A percentile compares a stretch with the other conserved stretches of the same genome.
Evolutionary conservation across 2,888 invertebrate genomes (phyloP).

Genomic region (Sisyra nigra): DNA sequence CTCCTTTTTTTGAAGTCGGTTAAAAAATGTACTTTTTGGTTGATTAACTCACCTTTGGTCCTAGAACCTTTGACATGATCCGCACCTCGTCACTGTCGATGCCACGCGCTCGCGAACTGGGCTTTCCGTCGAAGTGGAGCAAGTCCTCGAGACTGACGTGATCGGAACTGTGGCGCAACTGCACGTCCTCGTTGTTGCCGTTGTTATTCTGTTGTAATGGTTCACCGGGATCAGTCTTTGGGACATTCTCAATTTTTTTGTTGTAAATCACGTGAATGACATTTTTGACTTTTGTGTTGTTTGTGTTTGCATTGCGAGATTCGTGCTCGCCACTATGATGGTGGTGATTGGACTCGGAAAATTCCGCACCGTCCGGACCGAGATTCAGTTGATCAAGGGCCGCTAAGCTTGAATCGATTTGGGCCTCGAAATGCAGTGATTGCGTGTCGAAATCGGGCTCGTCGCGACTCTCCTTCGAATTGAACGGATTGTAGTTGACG

Average conservation of each 20-base stretch:
- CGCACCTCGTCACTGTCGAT: slow-evolving; percentile 84
- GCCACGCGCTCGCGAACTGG: slow-evolving; percentile 66
- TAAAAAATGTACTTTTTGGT: too few species aligned
- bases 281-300: background rate
- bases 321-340: background rate
- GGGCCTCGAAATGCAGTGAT: slow-evolving; percentile 37
- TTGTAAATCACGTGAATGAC: slow-evolving; percentile 3
- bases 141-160: slow-evolving; percentile 86
- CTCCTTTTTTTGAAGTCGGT: too few species aligned
- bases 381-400: slow-evolving; percentile 37
- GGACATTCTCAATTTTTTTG: slow-evolving; percentile 1
- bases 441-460: slow-evolving; percentile 23
- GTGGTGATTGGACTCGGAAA: slow-evolving; percentile 5
- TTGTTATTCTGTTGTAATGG: background rate
- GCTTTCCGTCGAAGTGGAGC: slow-evolving; percentile 71
- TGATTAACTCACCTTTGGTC: slow-evolving; percentile 52
- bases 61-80: slow-evolving; percentile 78
- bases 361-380: slow-evolving; percentile 20
- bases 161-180: slow-evolving; percentile 33
- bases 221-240: background rate
- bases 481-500: slow-evolving; percentile 12
- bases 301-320: too few species aligned
- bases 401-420: slow-evolving; percentile 42
- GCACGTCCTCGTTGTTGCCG: slow-evolving; percentile 13
- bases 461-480: slow-evolving; percentile 7